Conservation (phyloP, 2,113 vertebrate genomes). For the Strix uralensis region DNA sequence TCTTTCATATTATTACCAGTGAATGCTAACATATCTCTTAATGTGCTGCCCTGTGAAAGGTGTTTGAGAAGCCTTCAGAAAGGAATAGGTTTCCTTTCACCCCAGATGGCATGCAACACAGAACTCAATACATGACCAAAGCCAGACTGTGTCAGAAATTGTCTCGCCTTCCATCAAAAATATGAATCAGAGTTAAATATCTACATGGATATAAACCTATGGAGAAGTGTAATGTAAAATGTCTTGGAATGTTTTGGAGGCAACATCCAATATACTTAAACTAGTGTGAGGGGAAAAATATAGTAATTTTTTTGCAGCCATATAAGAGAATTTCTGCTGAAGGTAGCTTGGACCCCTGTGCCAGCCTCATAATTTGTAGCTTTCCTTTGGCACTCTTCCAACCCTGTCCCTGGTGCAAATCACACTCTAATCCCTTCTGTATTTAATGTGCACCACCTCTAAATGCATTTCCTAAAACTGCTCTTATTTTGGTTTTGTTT, state of each 20-base stretch:
- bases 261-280: background rate
- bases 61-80: background rate
- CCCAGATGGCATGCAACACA: background rate
- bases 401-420: background rate
- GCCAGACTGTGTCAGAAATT: background rate
- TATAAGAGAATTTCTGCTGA: background rate
- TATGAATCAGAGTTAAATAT: background rate
- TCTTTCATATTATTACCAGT: background rate
- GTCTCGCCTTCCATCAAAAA: background rate
- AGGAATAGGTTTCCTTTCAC: background rate
- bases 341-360: background rate
- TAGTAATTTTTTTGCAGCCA: background rate
- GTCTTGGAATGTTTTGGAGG: background rate
- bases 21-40: background rate
- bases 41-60: background rate
- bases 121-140: background rate
- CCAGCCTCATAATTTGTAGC: background rate
- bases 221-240: accelerated
- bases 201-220: background rate
- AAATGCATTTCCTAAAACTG: background rate
- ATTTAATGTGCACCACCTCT: background rate
- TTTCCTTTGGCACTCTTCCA: background rate
- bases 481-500: background rate
- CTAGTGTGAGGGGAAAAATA: accelerated
- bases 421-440: background rate